phyloP scores from a whole-genome alignment of 2,797 vertebrate species.

The Lepilemur ruficaudatus region DNA sequence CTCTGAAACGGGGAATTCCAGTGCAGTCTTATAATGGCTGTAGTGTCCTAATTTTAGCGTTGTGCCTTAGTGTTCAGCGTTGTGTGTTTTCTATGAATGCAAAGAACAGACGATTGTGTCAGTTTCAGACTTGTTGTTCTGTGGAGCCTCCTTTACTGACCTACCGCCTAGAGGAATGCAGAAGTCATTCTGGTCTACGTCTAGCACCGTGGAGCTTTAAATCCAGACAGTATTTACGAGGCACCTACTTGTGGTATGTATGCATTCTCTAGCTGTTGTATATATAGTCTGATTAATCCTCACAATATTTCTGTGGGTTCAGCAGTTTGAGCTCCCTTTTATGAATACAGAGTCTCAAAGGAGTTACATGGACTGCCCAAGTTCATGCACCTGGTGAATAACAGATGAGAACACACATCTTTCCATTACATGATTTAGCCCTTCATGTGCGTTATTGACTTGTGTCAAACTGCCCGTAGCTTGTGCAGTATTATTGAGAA shows the following conservation, averaged over 20 bases:
- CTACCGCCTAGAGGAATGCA: too few species aligned
- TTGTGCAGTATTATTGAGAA: not conserved
- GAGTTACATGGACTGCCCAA: not conserved
- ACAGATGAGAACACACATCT: fast-evolving
- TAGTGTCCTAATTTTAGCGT: fast-evolving
- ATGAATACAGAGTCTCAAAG: not conserved
- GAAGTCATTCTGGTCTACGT: fast-evolving
- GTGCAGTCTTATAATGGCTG: too few species aligned
- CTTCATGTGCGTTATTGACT: fast-evolving
- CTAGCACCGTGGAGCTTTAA: not conserved
- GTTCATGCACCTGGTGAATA: not conserved
- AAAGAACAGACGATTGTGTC: not conserved
- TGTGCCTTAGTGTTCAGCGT: not conserved
- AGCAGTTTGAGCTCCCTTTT: not conserved
- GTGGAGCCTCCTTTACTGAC: fast-evolving
- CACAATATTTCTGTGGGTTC: fast-evolving
- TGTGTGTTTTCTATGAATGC: not conserved
- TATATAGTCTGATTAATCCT: not conserved
- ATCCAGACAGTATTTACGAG: too few species aligned
- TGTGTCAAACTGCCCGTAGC: not conserved
- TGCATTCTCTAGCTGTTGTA: not conserved
- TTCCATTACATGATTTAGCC: fast-evolving
- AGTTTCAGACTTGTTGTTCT: fast-evolving
- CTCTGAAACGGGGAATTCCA: not conserved
- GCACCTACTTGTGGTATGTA: fast-evolving